Conservation (phyloP, 2,113 vertebrate species). For the Gambusia affinis region DNA sequence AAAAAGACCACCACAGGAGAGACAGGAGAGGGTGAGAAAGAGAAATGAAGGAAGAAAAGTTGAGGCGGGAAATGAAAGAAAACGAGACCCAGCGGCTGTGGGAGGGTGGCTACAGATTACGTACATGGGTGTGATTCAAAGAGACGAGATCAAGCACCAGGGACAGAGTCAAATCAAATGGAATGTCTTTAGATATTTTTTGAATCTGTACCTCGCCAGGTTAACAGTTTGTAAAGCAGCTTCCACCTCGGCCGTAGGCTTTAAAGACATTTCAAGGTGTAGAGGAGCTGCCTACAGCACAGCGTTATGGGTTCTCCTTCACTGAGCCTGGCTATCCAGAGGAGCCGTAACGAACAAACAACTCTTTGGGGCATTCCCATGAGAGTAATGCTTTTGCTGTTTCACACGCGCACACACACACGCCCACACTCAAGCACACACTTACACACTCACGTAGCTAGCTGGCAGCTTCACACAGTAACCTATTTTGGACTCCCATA, state of each 20-base stretch:
- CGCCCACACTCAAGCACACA: no score
- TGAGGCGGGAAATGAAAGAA: conserved; percentile 52
- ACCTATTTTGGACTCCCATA: conserved; percentile 9
- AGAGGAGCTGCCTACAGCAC: conserved; percentile 75
- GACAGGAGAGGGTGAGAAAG: conserved; percentile 53
- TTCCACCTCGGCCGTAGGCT: conserved; percentile 71
- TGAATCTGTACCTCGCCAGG: conserved; percentile 78
- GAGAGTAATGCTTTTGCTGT: conserved; percentile 51
- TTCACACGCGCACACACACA: conserved; percentile 60
- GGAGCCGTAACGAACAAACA: conserved; percentile 72
- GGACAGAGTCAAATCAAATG: conserved; percentile 33
- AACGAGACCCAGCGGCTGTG: conserved; percentile 31
- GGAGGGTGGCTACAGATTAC: conserved; percentile 20
- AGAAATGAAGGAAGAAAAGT: conserved; percentile 44
- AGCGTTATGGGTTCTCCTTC: conserved; percentile 83
- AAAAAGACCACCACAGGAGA: conserved; percentile 67
- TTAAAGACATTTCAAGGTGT: conserved; percentile 82
- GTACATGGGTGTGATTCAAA: not conserved
- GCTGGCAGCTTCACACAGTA: conserved; percentile 39
- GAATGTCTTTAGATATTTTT: conserved; percentile 67
- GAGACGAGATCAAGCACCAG: not conserved
- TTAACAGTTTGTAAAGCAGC: conserved; percentile 75
- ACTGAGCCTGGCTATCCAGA: conserved; percentile 70
- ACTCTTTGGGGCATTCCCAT: conserved; percentile 65
- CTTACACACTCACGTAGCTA: conserved; percentile 27